Percentiles rank a stretch among this genome's conserved stretches.
Evolutionary conservation across 2,888 invertebrate genomes (phyloP).

Genomic region (Galerucella nymphaeae): DNA sequence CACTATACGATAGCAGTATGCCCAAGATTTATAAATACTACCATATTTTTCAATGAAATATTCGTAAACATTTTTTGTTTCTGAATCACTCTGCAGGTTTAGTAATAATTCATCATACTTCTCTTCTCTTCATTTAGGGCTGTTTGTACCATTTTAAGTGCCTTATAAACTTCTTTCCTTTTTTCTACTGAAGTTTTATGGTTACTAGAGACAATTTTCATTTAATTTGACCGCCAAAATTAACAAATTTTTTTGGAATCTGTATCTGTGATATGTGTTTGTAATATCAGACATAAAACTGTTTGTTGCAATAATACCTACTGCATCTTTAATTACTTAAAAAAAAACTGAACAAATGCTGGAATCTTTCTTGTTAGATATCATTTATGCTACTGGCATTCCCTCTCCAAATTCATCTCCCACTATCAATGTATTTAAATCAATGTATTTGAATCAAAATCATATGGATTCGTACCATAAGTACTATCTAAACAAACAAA

Average conservation of each 20-base stretch:
- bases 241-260: constrained; percentile 26
- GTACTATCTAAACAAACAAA: constrained; percentile 19
- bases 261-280: constrained; percentile 28
- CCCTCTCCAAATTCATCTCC: constrained; percentile 14
- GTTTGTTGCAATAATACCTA: constrained; percentile 3
- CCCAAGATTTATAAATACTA: neutral
- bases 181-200: constrained; percentile 4
- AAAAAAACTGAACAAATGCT: constrained; percentile 8
- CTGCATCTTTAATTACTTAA: constrained; percentile 13
- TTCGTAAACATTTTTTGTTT: constrained; percentile 4
- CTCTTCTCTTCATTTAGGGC: constrained; percentile 1
- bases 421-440: constrained; percentile 12
- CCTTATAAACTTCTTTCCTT: constrained; percentile 9
- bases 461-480: constrained; percentile 18
- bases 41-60: constrained; percentile 14
- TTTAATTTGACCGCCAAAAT: constrained; percentile 19
- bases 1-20: constrained; percentile 13
- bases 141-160: constrained; percentile 15
- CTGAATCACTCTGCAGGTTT: constrained; percentile 4
- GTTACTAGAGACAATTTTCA: constrained; percentile 13
- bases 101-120: constrained; percentile 6
- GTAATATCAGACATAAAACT: neutral
- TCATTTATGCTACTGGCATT: constrained; percentile 16
- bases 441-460: no score
- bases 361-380: constrained; percentile 6